Base-by-base conservation (phyloP, 2,888 invertebrate genomes). In the Hypolimnas misippus region DNA sequence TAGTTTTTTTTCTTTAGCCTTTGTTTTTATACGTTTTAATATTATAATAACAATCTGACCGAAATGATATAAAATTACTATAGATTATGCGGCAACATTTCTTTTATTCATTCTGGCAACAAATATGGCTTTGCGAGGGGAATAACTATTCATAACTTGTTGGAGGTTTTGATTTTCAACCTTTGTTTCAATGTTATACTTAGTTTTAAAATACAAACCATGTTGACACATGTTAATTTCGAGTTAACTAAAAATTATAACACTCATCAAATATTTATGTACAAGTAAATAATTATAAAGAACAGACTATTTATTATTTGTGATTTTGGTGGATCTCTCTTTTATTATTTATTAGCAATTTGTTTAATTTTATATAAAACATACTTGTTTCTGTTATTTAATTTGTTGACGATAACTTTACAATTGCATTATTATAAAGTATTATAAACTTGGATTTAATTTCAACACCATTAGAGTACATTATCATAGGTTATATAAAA, bases 71-170 rank as follows among this genome's bases (percentile, higher is more conserved):
- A 19, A 50, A 57, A 57, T 57, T 51, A 51, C 29, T 33, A 6
- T 19, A 16, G 31, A 17, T 31, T 51, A 51, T 31, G 33, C 16
- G n/a, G 33, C 51, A 29, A 14, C 25, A 29, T 51, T 57, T 50
- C 57, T 62, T 62, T 57, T 57, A 57, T 57, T 62, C 52, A 44
- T 62, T 46, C 35, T 53, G 44, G 17, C 53, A 57, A 53, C 57
- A 57, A 53, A 62, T 62, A 53, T 57, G 57, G 38, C 51, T 57
- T 57, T 62, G 56, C 51, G 51, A 52, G 56, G 62, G 62, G 44
- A 62, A 62, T 62, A 57, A 57, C 62, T 62, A 62, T 62, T 62
- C 57, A 62, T 62, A 62, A 62, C 52, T 53, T 57, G 56, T 53
- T 53, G 56, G 33, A 56, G 52, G 44, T 42, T 52, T 62, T 51